Conservation (phyloP, 1,140 invertebrate genomes). For the Melipona quadrifasciata region DNA sequence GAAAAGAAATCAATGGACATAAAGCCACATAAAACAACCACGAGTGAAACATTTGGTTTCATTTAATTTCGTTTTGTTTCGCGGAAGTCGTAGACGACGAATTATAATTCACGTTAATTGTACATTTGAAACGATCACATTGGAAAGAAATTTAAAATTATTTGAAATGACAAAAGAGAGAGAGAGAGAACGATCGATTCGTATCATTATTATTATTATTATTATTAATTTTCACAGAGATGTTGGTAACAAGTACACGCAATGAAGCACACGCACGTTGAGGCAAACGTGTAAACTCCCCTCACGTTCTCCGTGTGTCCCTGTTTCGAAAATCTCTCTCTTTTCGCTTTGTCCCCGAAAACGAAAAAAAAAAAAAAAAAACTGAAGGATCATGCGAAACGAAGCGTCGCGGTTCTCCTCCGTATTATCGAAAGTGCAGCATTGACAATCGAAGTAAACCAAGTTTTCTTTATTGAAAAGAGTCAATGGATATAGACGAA, state of each 20-base stretch:
- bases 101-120: too few relatives aligned
- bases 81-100: not conserved
- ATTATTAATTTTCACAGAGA: slow-evolving; percentile 30
- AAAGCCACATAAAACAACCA: too few relatives aligned
- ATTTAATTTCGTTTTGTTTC: not conserved
- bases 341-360: slow-evolving; percentile 7
- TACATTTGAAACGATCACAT: too few relatives aligned
- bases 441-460: slow-evolving; percentile 80
- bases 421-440: slow-evolving; percentile 79
- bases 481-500: slow-evolving; percentile 52
- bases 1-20: not conserved
- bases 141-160: not conserved
- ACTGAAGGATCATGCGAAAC: slow-evolving; percentile 41
- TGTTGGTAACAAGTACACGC: not conserved
- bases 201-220: not conserved
- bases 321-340: slow-evolving; percentile 5
- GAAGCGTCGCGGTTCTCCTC: slow-evolving; percentile 36
- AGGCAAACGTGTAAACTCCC: not conserved
- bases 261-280: not conserved
- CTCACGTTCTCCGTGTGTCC: slow-evolving; percentile 5
- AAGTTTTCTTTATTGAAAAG: slow-evolving; percentile 60
- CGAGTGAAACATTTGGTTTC: not conserved
- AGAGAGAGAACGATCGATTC: not conserved
- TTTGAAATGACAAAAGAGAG: not conserved
- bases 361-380: not conserved